Base-by-base conservation (phyloP, 1,140 invertebrate species). In the Xylocopa sonorina region DNA sequence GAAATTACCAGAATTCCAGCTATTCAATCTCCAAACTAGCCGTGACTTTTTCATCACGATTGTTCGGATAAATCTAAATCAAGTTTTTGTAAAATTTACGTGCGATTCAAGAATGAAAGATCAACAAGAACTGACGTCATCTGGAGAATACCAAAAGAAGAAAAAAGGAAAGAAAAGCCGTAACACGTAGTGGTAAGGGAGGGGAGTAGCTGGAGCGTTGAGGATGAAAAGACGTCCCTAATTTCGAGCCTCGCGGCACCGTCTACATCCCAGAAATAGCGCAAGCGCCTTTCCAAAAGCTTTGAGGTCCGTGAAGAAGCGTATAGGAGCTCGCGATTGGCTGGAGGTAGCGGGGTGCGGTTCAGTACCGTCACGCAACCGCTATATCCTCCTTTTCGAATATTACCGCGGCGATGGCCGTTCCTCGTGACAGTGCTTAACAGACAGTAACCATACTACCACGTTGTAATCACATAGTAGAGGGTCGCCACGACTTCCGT, bases 361-460 rank as follows among this genome's bases (percentile, higher is more conserved):
- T 74, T 18, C 55, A 66, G 78, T 50, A 62, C 21, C 74, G 57
- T 50, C 71, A 88, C 91, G 90, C 90, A 93, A 92, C 91, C 90
- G 91, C 91, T 92, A 92, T 93, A 93, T 90, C 88, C 78, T 63
- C 77, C 64, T 78, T 84, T 87, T 89, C 87, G 80, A 90, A 92
- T 93, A 93, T 93, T 92, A 93, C 88, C 86, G 82, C 87, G 57
- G 74, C 77, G 66, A 18, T 68, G 43, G 43, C 16, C 58, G 76
- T 51, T 50, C 3, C 73, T 80, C 80, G 63, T 60, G 64, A 82
- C 84, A 86, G 85, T 86, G 66, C 18, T 53, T 72, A 55, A 78
- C 55, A 53, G 50, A 24, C 80, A 63, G 58, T 67, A 75, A 60
- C 43, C 76, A 69, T 63, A 72, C 50, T 46, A 41, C n/a, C 41